These are phyloP conservation scores for Smithornis capensis DNA, from an alignment of 2,113 vertebrate species.

Conservation along the genomic window DNA sequence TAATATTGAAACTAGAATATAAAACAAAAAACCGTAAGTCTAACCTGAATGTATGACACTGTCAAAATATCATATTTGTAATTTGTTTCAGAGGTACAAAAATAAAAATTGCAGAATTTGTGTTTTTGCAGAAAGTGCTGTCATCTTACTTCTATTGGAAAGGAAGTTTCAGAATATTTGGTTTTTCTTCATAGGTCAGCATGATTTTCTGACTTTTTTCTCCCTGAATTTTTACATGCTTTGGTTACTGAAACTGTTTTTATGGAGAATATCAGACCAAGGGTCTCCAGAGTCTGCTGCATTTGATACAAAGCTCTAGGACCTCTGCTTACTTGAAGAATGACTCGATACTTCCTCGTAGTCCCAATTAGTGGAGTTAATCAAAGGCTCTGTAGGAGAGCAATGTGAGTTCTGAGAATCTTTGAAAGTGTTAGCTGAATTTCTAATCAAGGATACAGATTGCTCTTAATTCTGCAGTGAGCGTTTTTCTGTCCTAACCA, in stretches of 20 bases:
- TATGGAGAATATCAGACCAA: neutral
- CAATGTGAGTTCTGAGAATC: neutral
- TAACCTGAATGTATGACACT: neutral
- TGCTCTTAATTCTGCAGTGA: rapidly evolving
- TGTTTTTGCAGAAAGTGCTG: neutral
- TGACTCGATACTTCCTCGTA: rapidly evolving
- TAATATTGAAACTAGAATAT: neutral
- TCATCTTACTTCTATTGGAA: neutral
- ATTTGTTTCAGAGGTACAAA: neutral
- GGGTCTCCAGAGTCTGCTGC: neutral
- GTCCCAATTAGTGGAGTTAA: neutral
- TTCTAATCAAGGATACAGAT: neutral
- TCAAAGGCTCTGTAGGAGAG: neutral
- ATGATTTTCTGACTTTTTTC: neutral
- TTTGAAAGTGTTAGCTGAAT: neutral
- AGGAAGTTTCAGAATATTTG: neutral
- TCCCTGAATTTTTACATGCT: neutral
- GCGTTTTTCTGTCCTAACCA: neutral
- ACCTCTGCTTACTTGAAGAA: neutral
- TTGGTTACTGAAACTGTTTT: neutral
- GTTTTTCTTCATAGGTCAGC: neutral
- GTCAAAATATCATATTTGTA: neutral
- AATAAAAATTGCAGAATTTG: neutral
- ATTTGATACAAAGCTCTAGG: neutral
- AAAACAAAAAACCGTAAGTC: neutral